phyloP scores from a whole-genome alignment of 2,113 vertebrate genomes.

The Pollachius pollachius region DNA sequence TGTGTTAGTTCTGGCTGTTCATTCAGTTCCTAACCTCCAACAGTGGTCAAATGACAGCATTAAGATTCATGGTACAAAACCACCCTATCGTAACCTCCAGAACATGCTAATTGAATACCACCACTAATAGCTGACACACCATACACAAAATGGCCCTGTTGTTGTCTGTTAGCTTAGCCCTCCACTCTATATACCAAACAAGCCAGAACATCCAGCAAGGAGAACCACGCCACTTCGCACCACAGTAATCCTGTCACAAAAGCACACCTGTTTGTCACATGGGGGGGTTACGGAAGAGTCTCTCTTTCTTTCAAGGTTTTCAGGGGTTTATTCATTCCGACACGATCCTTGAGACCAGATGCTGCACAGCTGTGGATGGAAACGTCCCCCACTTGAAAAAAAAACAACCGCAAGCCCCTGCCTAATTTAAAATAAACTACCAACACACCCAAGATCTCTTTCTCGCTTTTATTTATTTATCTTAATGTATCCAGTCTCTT shows the following conservation, averaged over 20 bases:
- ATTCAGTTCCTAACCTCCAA: too few relatives aligned
- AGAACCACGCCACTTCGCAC: conserved; percentile 28
- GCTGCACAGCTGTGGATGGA: conserved; percentile 60
- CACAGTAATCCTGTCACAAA: conserved; percentile 60
- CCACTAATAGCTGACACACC: too few relatives aligned
- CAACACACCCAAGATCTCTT: conserved; percentile 20
- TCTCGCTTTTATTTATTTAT: background rate
- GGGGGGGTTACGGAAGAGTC: conserved; percentile 41
- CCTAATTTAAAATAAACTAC: conserved; percentile 28
- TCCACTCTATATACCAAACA: conserved; percentile 8
- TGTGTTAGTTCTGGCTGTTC: too few relatives aligned
- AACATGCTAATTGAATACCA: background rate
- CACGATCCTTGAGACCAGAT: conserved; percentile 63
- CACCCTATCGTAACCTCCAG: background rate
- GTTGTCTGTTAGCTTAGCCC: too few relatives aligned
- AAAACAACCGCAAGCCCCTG: conserved; percentile 40
- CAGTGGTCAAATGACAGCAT: too few relatives aligned
- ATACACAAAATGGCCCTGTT: too few relatives aligned
- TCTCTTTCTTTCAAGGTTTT: conserved; percentile 49
- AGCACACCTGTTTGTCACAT: conserved; percentile 66
- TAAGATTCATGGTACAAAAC: too few relatives aligned
- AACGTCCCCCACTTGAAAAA: conserved; percentile 34
- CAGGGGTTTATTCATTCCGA: conserved; percentile 55
- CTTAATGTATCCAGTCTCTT: background rate
- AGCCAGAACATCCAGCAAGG: conserved; percentile 16